A percentile compares a stretch with the other conserved stretches of the same genome.
phyloP scores from a whole-genome alignment of 1,140 invertebrate genomes.

The Venturia canescens region DNA sequence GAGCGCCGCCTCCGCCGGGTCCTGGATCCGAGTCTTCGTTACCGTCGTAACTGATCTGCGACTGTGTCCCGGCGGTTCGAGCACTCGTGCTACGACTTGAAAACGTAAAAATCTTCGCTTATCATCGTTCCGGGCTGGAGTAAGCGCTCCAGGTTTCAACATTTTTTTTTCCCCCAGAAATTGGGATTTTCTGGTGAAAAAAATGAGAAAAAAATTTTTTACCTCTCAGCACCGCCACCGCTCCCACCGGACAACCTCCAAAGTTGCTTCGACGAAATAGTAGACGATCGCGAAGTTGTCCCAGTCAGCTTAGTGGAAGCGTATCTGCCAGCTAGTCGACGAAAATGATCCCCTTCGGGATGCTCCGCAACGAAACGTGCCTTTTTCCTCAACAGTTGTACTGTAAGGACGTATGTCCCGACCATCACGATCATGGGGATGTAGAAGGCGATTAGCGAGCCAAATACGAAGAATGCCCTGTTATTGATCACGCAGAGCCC shows the following conservation, averaged over 20 bases:
- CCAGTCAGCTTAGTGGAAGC: constrained; percentile 74
- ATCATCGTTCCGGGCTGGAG: no score
- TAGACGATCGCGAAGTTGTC: constrained; percentile 63
- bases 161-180: neutral
- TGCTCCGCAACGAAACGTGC: constrained; percentile 83
- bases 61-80: constrained; percentile 76
- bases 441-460: constrained; percentile 93
- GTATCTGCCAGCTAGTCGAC: constrained; percentile 80
- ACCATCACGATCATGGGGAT: constrained; percentile 96
- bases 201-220: neutral
- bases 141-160: no score
- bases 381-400: constrained; percentile 87
- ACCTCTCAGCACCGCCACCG: neutral
- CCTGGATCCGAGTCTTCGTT: constrained; percentile 66
- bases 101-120: neutral
- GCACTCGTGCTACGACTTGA: constrained; percentile 56
- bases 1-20: constrained; percentile 55
- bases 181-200: neutral
- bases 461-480: constrained; percentile 90
- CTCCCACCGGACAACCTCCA: constrained; percentile 75
- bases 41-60: constrained; percentile 79
- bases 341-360: constrained; percentile 79
- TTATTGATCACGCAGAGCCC: constrained; percentile 91
- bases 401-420: constrained; percentile 92
- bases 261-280: constrained; percentile 58